Conservation (phyloP, 1,140 invertebrate species). For the Drosophila equinoxialis region DNA sequence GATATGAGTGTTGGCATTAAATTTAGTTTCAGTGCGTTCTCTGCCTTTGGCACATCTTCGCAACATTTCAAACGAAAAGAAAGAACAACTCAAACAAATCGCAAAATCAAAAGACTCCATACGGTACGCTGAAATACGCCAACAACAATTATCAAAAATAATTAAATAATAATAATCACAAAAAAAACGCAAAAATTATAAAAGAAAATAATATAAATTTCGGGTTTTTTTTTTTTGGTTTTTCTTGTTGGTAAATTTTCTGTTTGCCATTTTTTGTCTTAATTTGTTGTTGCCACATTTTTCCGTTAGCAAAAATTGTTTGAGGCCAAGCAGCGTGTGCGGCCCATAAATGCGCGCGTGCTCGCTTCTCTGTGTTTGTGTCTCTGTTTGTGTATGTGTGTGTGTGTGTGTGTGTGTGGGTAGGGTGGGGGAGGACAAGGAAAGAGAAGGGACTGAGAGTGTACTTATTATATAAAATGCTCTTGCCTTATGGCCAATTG, state of each 20-base stretch:
- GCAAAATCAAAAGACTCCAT: constrained; percentile 8
- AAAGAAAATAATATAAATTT: not conserved
- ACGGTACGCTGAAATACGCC: constrained; percentile 29
- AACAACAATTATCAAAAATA: constrained; percentile 7
- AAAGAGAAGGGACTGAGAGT: constrained; percentile 29
- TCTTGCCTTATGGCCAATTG: constrained; percentile 43
- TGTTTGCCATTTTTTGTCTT: not conserved
- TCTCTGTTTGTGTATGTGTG: constrained; percentile 38
- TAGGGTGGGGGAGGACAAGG: constrained; percentile 7
- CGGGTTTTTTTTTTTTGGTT: not conserved
- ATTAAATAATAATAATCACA: constrained; percentile 25
- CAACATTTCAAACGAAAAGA: constrained; percentile 28
- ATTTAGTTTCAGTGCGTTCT: constrained; percentile 67
- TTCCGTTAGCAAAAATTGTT: constrained; percentile 12
- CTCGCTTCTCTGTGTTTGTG: constrained; percentile 21
- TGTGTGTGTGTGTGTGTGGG: constrained; percentile 16
- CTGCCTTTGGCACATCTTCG: constrained; percentile 50
- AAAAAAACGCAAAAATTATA: not conserved
- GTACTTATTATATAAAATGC: constrained; percentile 76
- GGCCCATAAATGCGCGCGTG: constrained; percentile 25
- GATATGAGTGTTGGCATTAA: constrained; percentile 47
- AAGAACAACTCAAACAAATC: constrained; percentile 36
- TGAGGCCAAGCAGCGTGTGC: constrained; percentile 12
- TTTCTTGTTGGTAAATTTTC: not conserved
- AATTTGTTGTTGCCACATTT: constrained; percentile 4